Conservation (phyloP, 2,888 invertebrate species). For the Pterobdella sp. region DNA sequence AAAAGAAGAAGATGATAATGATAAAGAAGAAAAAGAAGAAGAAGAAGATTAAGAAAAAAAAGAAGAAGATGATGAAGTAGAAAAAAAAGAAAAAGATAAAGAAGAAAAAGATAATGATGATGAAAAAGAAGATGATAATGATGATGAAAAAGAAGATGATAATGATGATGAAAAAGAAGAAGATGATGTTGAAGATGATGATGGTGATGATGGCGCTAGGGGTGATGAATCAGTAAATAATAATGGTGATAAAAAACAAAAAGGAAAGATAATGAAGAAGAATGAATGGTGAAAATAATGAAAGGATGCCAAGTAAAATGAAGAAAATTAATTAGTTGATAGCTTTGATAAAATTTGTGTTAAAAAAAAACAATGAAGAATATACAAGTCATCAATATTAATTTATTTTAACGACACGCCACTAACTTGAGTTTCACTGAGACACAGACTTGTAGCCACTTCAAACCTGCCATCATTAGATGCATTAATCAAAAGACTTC, state of each 20-base stretch:
- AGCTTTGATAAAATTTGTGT: background rate
- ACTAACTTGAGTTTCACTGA: constrained; percentile 90
- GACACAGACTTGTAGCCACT: constrained; percentile 90
- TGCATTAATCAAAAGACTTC: too few species aligned
- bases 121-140: constrained; percentile 30
- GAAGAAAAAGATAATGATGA: constrained; percentile 30
- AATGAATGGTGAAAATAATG: background rate
- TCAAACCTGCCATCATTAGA: too few species aligned
- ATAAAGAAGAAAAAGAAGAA: constrained; percentile 26
- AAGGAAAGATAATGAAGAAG: background rate
- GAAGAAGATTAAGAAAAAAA: constrained; percentile 27
- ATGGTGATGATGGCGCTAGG: background rate
- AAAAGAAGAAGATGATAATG: background rate
- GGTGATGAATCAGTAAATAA: background rate
- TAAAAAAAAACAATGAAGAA: background rate
- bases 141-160: constrained; percentile 24
- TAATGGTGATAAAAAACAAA: background rate
- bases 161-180: constrained; percentile 27
- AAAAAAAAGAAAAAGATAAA: constrained; percentile 28
- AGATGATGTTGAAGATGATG: constrained; percentile 23
- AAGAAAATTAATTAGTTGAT: background rate
- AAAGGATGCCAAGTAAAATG: background rate
- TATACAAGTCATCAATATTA: background rate
- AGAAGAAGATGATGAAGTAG: constrained; percentile 26
- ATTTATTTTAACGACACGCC: background rate